These are phyloP conservation scores for Hoplostethus mediterraneus DNA, from an alignment of 2,797 vertebrate species.

Conservation along the genomic window DNA sequence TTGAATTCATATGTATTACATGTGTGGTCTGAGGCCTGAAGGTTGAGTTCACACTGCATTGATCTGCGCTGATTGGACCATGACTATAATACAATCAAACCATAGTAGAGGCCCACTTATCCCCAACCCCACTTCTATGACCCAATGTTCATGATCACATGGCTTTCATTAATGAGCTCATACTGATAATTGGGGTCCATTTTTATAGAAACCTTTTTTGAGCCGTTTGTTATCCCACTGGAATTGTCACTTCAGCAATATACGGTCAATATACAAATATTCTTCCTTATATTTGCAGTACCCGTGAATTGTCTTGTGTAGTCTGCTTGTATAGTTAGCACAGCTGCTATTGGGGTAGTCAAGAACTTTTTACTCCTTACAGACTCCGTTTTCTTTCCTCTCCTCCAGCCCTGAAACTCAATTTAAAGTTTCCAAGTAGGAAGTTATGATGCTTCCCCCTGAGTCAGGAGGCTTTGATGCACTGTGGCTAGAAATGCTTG, in stretches of 20 bases:
- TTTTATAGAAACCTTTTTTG: constrained; percentile 25
- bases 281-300: no score
- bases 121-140: background rate
- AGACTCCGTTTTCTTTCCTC: constrained; percentile 9
- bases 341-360: background rate
- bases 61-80: background rate
- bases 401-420: constrained; percentile 10
- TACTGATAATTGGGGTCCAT: background rate
- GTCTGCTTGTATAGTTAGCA: no score
- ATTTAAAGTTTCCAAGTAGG: constrained; percentile 41
- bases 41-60: background rate
- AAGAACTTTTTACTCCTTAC: background rate
- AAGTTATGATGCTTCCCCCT: constrained; percentile 17
- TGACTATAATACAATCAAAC: constrained; percentile 10
- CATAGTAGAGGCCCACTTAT: constrained; percentile 12
- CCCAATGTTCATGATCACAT: constrained; percentile 29
- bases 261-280: background rate
- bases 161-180: constrained; percentile 12
- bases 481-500: constrained; percentile 45
- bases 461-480: constrained; percentile 48
- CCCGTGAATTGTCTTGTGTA: no score
- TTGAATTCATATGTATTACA: constrained; percentile 6
- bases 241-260: background rate
- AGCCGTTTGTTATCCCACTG: constrained; percentile 38
- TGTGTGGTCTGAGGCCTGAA: background rate